phyloP scores from a whole-genome alignment of 2,888 invertebrate genomes.

The Bugula neritina region DNA sequence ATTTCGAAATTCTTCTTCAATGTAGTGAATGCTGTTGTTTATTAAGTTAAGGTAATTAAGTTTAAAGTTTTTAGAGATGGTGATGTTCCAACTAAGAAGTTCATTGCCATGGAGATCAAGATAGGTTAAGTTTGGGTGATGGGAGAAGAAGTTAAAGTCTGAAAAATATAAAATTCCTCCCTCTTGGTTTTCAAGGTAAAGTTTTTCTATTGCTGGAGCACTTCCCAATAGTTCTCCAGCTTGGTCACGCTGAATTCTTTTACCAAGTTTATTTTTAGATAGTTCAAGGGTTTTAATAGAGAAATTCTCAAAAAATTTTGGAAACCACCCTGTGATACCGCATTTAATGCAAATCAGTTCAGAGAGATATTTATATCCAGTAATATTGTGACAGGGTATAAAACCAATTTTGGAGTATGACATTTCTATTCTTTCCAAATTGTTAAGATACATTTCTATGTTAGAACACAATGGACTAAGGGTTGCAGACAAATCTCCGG shows the following conservation, averaged over 20 bases:
- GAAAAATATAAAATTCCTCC: neutral
- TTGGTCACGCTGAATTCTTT: neutral
- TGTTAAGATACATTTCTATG: too few species aligned
- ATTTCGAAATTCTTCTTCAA: neutral
- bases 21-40: neutral
- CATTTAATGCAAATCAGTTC: neutral
- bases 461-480: too few species aligned
- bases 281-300: too few species aligned
- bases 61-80: neutral
- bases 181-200: neutral
- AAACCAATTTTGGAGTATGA: too few species aligned
- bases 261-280: too few species aligned
- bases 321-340: neutral
- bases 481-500: too few species aligned
- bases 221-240: neutral
- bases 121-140: neutral
- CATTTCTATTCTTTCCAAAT: too few species aligned
- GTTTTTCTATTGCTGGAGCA: neutral
- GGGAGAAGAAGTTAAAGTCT: neutral
- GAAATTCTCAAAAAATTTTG: too few species aligned
- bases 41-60: neutral
- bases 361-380: too few species aligned
- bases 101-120: neutral
- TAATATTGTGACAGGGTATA: too few species aligned
- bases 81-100: neutral